Evolutionary conservation across 2,888 invertebrate species (phyloP), one percentile per base, ranked within the genome.

Genomic region (Zygogramma bicolorata): DNA sequence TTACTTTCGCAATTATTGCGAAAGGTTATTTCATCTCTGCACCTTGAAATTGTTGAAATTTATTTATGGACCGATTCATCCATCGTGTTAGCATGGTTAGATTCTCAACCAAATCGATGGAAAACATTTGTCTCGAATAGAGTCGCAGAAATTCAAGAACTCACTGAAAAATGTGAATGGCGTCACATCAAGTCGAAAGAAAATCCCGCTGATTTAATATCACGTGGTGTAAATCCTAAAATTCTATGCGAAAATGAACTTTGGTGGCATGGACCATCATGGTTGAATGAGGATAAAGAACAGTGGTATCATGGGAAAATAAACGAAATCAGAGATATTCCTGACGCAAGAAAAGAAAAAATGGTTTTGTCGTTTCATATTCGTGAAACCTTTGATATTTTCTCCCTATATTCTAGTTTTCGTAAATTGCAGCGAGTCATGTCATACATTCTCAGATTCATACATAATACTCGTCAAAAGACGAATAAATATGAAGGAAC

Each of bases 71-170:
- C 77, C 0, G 76, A 79, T 53, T 77, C 75, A 1, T 69, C 27
- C 40, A 79, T 80, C 38, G 73, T 74, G 1, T 46, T 75, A 18
- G 49, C 75, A n/a, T 77, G 75, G 70, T 40, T 75, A 25, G 27
- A 15, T 5, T 25, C 73, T n/a, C 53, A 70, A 18, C 71, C 73
- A 20, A 65, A 65, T 22, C 27, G 13, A 10, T 75, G 71, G 65
- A 74, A 75, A 22, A 66, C 66, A 8, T 73, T 77, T 65, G 75
- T 76, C n/a, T 60, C 74, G 10, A 77, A 77, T 60, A 65, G 77
- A 10, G 73, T 77, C 7, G 46, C 67, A 1, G 70, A 77, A 66
- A 79, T 76, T 49, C 77, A 75, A 60, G 18, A 18, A 10, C 15
- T 73, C n/a, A 60, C 68, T 8, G 60, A 68, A 46, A 61, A 20